Base-by-base conservation (phyloP, 2,888 invertebrate genomes). In the Cepaea hortensis region DNA sequence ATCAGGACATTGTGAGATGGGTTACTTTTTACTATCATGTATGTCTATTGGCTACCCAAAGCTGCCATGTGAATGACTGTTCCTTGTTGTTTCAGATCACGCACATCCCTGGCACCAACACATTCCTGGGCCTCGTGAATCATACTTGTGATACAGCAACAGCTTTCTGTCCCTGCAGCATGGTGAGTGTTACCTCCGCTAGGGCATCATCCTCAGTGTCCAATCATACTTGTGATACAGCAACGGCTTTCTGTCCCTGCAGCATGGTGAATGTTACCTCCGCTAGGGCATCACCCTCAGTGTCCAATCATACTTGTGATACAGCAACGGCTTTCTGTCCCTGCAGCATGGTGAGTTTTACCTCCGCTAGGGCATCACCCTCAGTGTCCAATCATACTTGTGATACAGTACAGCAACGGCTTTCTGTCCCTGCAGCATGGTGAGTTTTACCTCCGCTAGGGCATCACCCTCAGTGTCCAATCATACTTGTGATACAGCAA, bases 381-480 rank as follows among this genome's bases (percentile, higher is more conserved):
- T 68, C n/a, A 9, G 5, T 55, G n/a, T n/a, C n/a, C n/a, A 98
- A 98, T 93, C 97, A 97, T 68, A 97, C 97, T 0, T 98, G 97
- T 93, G 97, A 96, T n/a, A n/a, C n/a, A n/a, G 18, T 92, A 96
- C 96, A 3, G 93, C 93, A 84, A 96, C 97, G 6, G 96, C 96
- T 3, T 98, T 98, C 95, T 98, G 98, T 93, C 98, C 98, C 0
- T 98, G 98, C 94, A 98, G 97, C 93, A 97, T 97, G 95, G 97
- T 96, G 87, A 87, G 91, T 89, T n/a, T 70, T 3, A 18, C 13
- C 3, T 62, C 23, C 61, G 20, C n/a, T n/a, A 23, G n/a, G 73
- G 68, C 15, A 68, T 68, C 15, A 68, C n/a, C 15, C 15, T 68
- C n/a, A 9, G 5, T 55, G n/a, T n/a, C n/a, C n/a, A 98, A 98